A percentile compares a stretch with the other conserved stretches of the same genome.
phyloP scores from a whole-genome alignment of 2,888 invertebrate genomes.

The Phytoseiulus persimilis region DNA sequence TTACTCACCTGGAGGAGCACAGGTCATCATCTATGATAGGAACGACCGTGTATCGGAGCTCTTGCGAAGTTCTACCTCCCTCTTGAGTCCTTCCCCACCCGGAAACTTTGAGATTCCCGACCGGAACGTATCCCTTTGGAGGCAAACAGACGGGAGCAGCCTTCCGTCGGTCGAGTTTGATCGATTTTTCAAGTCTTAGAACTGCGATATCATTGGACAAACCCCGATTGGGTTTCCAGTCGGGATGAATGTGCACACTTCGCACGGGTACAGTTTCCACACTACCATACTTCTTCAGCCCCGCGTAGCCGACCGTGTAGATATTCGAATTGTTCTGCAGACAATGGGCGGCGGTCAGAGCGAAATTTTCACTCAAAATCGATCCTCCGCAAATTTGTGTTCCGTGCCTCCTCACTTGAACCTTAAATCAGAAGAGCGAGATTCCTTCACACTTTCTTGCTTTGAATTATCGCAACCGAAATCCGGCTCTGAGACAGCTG shows the following conservation, averaged over 20 bases:
- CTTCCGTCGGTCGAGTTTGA: neutral
- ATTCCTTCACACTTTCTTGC: neutral
- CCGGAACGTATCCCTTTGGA: neutral
- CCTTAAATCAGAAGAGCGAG: neutral
- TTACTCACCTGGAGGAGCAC: neutral
- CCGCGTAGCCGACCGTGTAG: neutral
- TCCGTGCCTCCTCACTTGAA: neutral
- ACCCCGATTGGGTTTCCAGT: conserved; percentile 8
- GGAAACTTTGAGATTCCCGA: conserved; percentile 24
- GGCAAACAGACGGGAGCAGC: conserved; percentile 23
- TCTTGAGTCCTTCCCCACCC: conserved; percentile 18
- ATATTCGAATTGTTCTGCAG: neutral
- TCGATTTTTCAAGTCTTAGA: neutral
- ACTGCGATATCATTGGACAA: conserved; percentile 26
- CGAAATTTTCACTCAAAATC: conserved; percentile 16
- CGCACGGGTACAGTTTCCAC: neutral
- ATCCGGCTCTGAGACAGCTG: neutral
- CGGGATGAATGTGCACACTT: conserved; percentile 29
- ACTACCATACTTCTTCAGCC: neutral
- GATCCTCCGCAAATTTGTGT: conserved; percentile 24
- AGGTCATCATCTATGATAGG: neutral
- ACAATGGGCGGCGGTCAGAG: conserved; percentile 8
- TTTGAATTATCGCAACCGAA: neutral
- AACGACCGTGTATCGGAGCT: neutral
- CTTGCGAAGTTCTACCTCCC: neutral